Base-by-base conservation (phyloP, 1,140 invertebrate species). In the Drosophila parvula region DNA sequence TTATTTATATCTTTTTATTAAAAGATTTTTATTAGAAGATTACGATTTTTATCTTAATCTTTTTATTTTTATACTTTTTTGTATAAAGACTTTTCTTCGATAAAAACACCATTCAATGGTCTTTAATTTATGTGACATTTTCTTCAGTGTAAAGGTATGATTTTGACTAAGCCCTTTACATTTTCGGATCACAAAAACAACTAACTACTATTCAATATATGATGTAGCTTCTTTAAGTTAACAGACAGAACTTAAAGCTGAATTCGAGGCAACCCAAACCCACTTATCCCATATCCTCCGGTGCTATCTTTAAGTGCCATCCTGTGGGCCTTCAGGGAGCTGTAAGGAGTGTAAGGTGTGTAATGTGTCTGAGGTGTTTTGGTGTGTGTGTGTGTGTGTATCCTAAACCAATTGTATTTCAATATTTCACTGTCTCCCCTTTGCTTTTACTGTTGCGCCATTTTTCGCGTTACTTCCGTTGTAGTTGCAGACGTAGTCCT, bases 371-470 rank as follows among this genome's bases (percentile, higher is more conserved):
- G 3, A 47, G 43, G 40, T 58, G 43, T 36, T 32, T 28, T 44
- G 14, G 27, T 14, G 47, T 48, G 9, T 36, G 47, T 38, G 32
- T 38, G 41, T 27, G 60, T 53, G 61, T 64, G 14, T 65, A 75
- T 67, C 60, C 76, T 79, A 83, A 79, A 74, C 71, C 79, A 80
- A 86, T 86, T 86, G 83, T 88, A 79, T 83, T 88, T 88, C 79
- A 88, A 86, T 86, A 86, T 86, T 86, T 86, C 83, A 86, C 67
- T 79, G 83, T 82, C 83, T 70, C 59, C 53, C 32, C 45, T 48
- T 34, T 64, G 69, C 82, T 68, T 64, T 69, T 64, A 41, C 82
- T 86, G 70, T 75, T 86, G 79, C 82, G 43, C 79, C 74, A 86
- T 86, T 86, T 84, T 76, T 78, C 65, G 79, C 70, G 60, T 36